Evolutionary conservation across 2,888 invertebrate genomes (phyloP), one percentile per base, ranked within the genome.

Genomic region (Dolichomitus sp.): DNA sequence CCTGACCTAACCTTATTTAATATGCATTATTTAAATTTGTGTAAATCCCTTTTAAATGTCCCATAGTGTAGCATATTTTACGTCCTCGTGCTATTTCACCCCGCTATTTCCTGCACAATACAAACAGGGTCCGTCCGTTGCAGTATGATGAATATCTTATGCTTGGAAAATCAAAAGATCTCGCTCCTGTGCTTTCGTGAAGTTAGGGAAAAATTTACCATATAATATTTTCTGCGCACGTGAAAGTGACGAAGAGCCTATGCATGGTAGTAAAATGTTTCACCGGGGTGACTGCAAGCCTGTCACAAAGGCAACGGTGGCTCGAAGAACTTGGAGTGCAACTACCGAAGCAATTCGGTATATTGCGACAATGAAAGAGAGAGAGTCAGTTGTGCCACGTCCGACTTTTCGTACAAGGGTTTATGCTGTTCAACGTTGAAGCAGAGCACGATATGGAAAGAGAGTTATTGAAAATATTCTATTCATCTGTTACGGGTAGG

Each of bases 251-350:
- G 54, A 54, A 12, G 14, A 27, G 54, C 17, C 50, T 50, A 4
- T 50, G 19, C 14, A 30, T 2, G 54, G 37, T 33, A 37, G 17
- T 12, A 59, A 37, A 33, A 37, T 37, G 12, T 9, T 59, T 59
- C 40, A 37, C 23, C 37, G 7, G 37, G 12, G 14, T 27, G 12
- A 61, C 45, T 40, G 70, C 23, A 70, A 81, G 66, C 50, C n/a
- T 27, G 42, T 66, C 72, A 81, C 81, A 81, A 81, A 81, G 81
- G 72, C 76, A 50, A 66, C 65, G n/a, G n/a, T 54, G 27, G 72
- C 17, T 65, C 50, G 65, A 59, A 23, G 59, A 76, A 66, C 50
- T 65, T 72, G 66, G 33, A 33, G 17, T 37, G 57, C 52, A 59
- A 52, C 23, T 27, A 50, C 66, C 42, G 59, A 69, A 77, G 63